Conservation (phyloP, 1,140 invertebrate species). For the Diplogasteroides magnus region DNA sequence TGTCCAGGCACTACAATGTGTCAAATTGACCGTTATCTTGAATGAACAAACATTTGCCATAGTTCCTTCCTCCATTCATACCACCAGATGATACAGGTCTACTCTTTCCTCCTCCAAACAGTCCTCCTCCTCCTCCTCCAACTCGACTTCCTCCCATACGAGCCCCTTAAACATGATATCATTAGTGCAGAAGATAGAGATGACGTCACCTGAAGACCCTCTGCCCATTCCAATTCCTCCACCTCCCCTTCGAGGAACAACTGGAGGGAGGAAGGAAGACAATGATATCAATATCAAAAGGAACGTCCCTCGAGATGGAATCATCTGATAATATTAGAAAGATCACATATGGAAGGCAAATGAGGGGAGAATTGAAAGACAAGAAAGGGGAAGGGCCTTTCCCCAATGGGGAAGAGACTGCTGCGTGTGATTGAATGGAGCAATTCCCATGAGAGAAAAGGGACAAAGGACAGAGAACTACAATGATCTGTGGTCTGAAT, state of each 20-base stretch:
- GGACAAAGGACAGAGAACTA: not conserved
- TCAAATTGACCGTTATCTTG: not conserved
- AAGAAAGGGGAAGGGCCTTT: not conserved
- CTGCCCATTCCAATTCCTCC: slow-evolving; percentile 7
- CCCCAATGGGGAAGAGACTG: not conserved
- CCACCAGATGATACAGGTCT: not conserved
- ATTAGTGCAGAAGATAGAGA: not conserved
- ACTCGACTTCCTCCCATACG: slow-evolving; percentile 6
- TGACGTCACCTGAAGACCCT: not conserved
- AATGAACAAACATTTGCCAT: not conserved
- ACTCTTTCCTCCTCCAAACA: slow-evolving; percentile 2
- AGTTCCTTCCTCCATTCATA: not conserved
- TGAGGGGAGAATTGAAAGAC: slow-evolving; percentile 2
- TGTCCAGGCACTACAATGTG: slow-evolving; percentile 6
- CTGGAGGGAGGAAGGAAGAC: slow-evolving; percentile 13
- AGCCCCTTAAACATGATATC: not conserved
- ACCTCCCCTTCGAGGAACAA: slow-evolving; percentile 9
- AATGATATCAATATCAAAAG: slow-evolving; percentile 19
- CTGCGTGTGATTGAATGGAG: not conserved
- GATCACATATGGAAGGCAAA: not conserved
- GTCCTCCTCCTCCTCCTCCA: slow-evolving; percentile 1
- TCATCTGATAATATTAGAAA: slow-evolving; percentile 2
- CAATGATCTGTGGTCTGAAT: not conserved
- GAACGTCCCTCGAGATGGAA: not conserved
- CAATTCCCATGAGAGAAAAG: not conserved